Evolutionary conservation across 1,140 invertebrate genomes (phyloP), one percentile per base, ranked within the genome.

Genomic region (Nephotettix cincticeps): DNA sequence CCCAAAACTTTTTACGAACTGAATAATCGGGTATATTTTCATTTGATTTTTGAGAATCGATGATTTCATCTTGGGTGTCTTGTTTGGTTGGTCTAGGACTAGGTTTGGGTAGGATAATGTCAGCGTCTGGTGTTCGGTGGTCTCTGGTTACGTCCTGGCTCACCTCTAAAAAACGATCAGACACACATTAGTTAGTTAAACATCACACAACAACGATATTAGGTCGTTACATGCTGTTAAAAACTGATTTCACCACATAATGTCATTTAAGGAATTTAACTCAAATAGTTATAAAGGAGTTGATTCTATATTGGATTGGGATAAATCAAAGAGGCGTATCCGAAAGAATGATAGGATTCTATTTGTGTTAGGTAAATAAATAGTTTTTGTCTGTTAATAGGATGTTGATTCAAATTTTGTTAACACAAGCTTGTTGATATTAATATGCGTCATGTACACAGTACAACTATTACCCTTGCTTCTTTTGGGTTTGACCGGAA

Each of bases 1-100:
- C 84, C 84, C 84, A 85, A 74, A 85, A 85, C 72, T 81, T 81
- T 72, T 83, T 84, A 68, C 79, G 81, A 30, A 82, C 79, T 14
- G 63, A 68, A 70, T 75, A 76, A 73, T 73, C 70, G 72, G 73
- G 54, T 23, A 30, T 47, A 56, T 72, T 67, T 45, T 70, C 56
- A 54, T 70, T 32, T 54, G 70, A 45, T 66, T 23, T 36, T 64
- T 69, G 56, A 21, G 13, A 23, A 29, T 61, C 47, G 17, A 27
- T 29, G 25, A 63, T 30, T 30, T 64, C 63, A n/a, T 73, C 67
- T 25, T 25, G 51, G n/a, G 56, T 65, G 17, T 71, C 69, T 32
- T 29, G 29, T 72, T 68, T 67, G 19, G 36, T 19, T 28, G 56
- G 47, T 30, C 67, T 36, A 61, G 73, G 71, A 64, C 63, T 29